phyloP scores from a whole-genome alignment of 2,797 vertebrate species.

The Sciaenops ocellatus region DNA sequence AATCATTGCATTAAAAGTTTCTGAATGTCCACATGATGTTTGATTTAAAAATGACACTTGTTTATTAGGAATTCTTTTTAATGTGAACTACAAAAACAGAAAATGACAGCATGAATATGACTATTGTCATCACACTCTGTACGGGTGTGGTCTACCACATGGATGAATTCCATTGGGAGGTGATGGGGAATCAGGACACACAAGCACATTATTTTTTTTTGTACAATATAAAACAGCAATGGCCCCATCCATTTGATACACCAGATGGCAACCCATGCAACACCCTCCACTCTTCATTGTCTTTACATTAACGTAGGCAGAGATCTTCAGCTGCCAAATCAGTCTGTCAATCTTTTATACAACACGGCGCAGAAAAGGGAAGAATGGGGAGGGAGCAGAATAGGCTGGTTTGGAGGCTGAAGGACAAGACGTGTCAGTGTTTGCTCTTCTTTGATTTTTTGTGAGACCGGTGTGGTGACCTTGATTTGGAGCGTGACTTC shows the following conservation, averaged over 20 bases:
- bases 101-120: conserved; percentile 92
- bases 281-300: conserved; percentile 79
- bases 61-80: conserved; percentile 93
- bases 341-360: conserved; percentile 86
- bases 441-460: conserved; percentile 99
- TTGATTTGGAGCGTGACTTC: conserved; percentile 97
- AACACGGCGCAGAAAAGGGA: conserved; percentile 81
- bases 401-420: conserved; percentile 64
- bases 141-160: conserved; percentile 89
- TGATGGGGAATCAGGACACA: conserved; percentile 82
- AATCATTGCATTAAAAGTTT: neutral
- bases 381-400: conserved; percentile 29
- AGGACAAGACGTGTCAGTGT: conserved; percentile 90
- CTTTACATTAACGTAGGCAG: conserved; percentile 85
- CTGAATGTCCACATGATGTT: conserved; percentile 2
- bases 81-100: conserved; percentile 96
- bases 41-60: conserved; percentile 55
- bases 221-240: conserved; percentile 98
- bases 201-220: conserved; percentile 87
- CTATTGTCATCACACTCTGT: conserved; percentile 91
- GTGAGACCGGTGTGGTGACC: conserved; percentile 98
- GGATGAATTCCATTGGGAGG: conserved; percentile 82
- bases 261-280: conserved; percentile 90
- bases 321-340: conserved; percentile 87
- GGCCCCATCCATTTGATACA: conserved; percentile 83